Evolutionary conservation across 2,888 invertebrate genomes (phyloP), one percentile per base, ranked within the genome.

Genomic region (Drosophila recens): DNA sequence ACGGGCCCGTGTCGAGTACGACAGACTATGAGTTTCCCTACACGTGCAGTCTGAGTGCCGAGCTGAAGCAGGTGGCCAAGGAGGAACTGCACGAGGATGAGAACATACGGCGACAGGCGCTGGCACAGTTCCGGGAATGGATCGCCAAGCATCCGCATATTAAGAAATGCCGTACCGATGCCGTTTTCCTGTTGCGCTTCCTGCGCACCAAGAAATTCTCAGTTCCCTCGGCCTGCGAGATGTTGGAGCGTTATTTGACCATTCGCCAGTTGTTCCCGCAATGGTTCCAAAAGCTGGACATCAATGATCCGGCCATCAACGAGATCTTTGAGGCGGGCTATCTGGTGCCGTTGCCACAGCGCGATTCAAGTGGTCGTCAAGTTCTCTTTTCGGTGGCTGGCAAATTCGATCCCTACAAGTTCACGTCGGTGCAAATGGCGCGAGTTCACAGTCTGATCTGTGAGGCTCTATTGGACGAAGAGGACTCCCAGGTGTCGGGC

Each of bases 141-240:
- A 96, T 97, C 75, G 93, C 94, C 53, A 97, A 97, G 91, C 97
- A 97, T 93, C 96, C 96, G 0, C 94, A 95, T 63, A 97, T 97
- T 78, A 96, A 95, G 85, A 95, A 94, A 86, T 97, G 97, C 91
- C 94, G 97, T 72, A 96, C 96, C 94, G 97, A 97, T 90, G 93
- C 96, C 0, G 94, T 96, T 8, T 98, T 98, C 90, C 94, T 97
- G 15, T 93, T 98, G 45, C 94, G 97, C 49, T 98, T 98, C 88
- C 94, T 98, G 13, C 94, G 97, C 42, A 97, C 97, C 46, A 97
- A 97, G 92, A 98, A 97, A 91, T 98, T 96, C 93, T 96, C 96
- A 38, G 95, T 98, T 20, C 96, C 96, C 0, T 95, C 96, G 91
- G 96, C 98, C 0, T 97, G 97, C 85, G 96, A 97, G 73, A 96